Conservation (phyloP, 2,888 invertebrate genomes). For the Beris chalybata region DNA sequence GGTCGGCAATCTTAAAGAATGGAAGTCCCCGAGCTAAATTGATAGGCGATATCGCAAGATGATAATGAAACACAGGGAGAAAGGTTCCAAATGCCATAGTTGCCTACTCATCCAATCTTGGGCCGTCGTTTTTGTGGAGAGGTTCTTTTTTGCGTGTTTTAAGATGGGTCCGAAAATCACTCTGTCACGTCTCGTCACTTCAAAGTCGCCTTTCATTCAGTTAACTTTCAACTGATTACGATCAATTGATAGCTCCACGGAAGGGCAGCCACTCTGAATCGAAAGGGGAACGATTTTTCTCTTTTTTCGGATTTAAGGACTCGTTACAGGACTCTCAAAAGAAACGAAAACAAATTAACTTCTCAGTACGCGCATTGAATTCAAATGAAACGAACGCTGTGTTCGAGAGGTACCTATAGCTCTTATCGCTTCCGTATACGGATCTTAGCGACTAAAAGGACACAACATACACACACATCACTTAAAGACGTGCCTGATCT, state of each 20-base stretch:
- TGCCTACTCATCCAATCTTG: too few relatives aligned
- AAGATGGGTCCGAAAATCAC: conserved; percentile 4
- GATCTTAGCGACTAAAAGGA: not conserved
- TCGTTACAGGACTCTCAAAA: not conserved
- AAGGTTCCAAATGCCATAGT: too few relatives aligned
- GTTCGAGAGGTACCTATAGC: too few relatives aligned
- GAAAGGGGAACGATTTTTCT: not conserved
- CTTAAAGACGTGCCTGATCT: conserved; percentile 18
- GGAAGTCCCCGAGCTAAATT: too few relatives aligned
- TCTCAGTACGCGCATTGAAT: conserved; percentile 26
- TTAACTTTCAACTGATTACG: conserved; percentile 28
- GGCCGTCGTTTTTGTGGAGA: too few relatives aligned
- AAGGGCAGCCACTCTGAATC: not conserved
- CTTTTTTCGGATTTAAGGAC: conserved; percentile 18
- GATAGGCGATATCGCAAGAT: too few relatives aligned
- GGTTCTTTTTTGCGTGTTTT: too few relatives aligned
- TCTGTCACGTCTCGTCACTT: conserved; percentile 31
- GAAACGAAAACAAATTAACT: conserved; percentile 31
- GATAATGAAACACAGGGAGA: too few relatives aligned
- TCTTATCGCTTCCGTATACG: too few relatives aligned
- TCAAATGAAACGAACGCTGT: conserved; percentile 6
- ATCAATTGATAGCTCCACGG: conserved; percentile 20
- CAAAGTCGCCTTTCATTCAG: conserved; percentile 17
- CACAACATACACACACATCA: conserved; percentile 9
- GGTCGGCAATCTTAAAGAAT: too few relatives aligned